These are phyloP conservation scores for Sphaerophoria rueppellii DNA, from an alignment of 2,888 invertebrate species.

Conservation along the genomic window DNA sequence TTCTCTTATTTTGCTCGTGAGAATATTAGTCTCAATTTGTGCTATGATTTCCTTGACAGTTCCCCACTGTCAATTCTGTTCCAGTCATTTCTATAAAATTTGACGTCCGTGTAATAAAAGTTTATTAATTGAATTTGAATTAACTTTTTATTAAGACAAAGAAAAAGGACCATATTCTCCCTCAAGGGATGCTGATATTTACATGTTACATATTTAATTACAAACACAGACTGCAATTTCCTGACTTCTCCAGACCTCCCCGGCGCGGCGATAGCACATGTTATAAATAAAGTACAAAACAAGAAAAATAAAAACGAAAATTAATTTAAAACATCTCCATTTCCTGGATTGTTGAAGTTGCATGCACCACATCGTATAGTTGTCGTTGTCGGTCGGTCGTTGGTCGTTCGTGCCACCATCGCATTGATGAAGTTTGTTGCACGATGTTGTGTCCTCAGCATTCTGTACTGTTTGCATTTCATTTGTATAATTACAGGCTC, in stretches of 20 bases:
- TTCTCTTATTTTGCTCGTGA: too few relatives aligned
- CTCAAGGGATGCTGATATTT: slow-evolving; percentile 14
- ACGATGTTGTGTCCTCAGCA: slow-evolving; percentile 66
- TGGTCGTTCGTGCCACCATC: neutral
- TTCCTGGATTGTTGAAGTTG: slow-evolving; percentile 35
- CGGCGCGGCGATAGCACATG: slow-evolving; percentile 37
- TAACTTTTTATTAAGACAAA: slow-evolving; percentile 63
- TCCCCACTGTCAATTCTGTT: slow-evolving; percentile 28
- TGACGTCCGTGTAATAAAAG: slow-evolving; percentile 14
- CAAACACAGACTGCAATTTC: slow-evolving; percentile 44
- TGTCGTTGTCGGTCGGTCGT: too few relatives aligned
- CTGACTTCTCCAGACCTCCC: slow-evolving; percentile 37
- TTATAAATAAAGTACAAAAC: slow-evolving; percentile 47
- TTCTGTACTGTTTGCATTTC: slow-evolving; percentile 64
- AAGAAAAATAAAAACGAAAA: slow-evolving; percentile 27
- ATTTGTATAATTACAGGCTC: slow-evolving; percentile 70
- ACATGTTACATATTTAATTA: slow-evolving; percentile 59
- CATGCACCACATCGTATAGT: neutral
- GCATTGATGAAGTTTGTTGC: slow-evolving; percentile 67
- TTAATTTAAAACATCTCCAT: slow-evolving; percentile 67
- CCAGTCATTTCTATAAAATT: slow-evolving; percentile 34
- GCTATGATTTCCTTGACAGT: too few relatives aligned
- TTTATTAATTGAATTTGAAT: slow-evolving; percentile 72
- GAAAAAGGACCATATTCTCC: slow-evolving; percentile 1
- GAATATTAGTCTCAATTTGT: too few relatives aligned